These are phyloP conservation scores for Lethrus apterus DNA, from an alignment of 1,140 invertebrate genomes.

Conservation along the genomic window DNA sequence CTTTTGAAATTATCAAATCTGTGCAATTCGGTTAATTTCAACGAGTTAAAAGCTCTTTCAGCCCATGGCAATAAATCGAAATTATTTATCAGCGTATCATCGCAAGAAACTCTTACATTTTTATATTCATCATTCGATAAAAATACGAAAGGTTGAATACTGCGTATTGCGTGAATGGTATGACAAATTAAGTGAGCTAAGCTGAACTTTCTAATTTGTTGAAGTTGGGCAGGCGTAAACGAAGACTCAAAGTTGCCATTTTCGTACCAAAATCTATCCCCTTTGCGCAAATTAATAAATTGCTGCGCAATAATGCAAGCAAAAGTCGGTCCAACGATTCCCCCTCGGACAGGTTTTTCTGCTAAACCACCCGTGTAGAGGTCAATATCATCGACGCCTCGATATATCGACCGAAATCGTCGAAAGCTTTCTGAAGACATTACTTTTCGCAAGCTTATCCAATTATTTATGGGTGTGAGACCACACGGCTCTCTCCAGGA, in stretches of 20 bases:
- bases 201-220: conserved; percentile 72
- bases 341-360: conserved; percentile 72
- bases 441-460: conserved; percentile 66
- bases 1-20: not conserved
- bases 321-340: conserved; percentile 89
- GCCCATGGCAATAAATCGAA: conserved; percentile 58
- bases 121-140: conserved; percentile 53
- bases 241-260: conserved; percentile 64
- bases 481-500: conserved; percentile 76
- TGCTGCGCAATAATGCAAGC: conserved; percentile 94
- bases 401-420: conserved; percentile 59
- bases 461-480: conserved; percentile 59
- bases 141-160: conserved; percentile 69
- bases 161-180: conserved; percentile 67
- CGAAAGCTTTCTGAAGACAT: conserved; percentile 58
- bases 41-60: conserved; percentile 39
- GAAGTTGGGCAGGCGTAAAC: conserved; percentile 76
- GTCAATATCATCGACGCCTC: conserved; percentile 79
- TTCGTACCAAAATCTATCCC: conserved; percentile 92
- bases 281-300: conserved; percentile 77
- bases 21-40: no score
- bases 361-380: conserved; percentile 84
- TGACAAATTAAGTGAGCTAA: conserved; percentile 81
- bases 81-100: conserved; percentile 60
- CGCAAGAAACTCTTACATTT: conserved; percentile 60